These are phyloP conservation scores for Diarsia dahlii DNA, from an alignment of 2,888 invertebrate species.

Conservation along the genomic window DNA sequence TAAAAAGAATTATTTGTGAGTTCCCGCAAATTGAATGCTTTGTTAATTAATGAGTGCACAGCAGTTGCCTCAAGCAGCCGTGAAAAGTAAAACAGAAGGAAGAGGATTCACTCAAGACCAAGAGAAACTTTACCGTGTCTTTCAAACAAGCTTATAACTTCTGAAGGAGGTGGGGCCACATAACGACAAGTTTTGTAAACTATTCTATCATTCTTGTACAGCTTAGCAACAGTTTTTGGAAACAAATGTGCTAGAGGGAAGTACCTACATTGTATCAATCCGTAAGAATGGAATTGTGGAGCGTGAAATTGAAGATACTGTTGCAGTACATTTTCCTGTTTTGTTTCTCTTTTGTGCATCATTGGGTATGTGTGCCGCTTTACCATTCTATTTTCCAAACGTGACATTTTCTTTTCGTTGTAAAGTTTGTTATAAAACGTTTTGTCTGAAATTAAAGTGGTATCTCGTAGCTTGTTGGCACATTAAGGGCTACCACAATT, in stretches of 20 bases:
- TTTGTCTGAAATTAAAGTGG: slow-evolving; percentile 10
- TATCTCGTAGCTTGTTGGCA: not conserved
- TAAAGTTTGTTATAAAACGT: slow-evolving; percentile 11
- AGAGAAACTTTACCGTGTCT: slow-evolving; percentile 31
- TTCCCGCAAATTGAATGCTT: not conserved
- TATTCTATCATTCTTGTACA: slow-evolving; percentile 41
- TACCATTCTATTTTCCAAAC: slow-evolving; percentile 61
- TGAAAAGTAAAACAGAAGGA: slow-evolving; percentile 15
- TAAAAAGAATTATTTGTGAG: too few relatives aligned
- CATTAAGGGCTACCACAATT: not conserved
- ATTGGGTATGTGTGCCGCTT: slow-evolving; percentile 73
- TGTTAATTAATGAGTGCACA: slow-evolving; percentile 9
- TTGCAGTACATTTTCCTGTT: slow-evolving; percentile 69
- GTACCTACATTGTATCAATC: slow-evolving; percentile 56
- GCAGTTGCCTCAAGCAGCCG: not conserved
- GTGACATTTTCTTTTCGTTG: slow-evolving; percentile 47
- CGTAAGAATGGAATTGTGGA: slow-evolving; percentile 63
- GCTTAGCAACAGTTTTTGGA: slow-evolving; percentile 40
- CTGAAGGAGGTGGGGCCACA: slow-evolving; percentile 2
- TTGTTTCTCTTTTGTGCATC: slow-evolving; percentile 74
- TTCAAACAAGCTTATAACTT: slow-evolving; percentile 41
- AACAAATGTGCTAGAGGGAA: slow-evolving; percentile 42
- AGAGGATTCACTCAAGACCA: slow-evolving; percentile 1
- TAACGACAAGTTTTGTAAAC: slow-evolving; percentile 39
- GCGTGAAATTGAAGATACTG: slow-evolving; percentile 77